Evolutionary conservation across 2,888 invertebrate genomes (phyloP).

Genomic region (Pinctada fucata): DNA sequence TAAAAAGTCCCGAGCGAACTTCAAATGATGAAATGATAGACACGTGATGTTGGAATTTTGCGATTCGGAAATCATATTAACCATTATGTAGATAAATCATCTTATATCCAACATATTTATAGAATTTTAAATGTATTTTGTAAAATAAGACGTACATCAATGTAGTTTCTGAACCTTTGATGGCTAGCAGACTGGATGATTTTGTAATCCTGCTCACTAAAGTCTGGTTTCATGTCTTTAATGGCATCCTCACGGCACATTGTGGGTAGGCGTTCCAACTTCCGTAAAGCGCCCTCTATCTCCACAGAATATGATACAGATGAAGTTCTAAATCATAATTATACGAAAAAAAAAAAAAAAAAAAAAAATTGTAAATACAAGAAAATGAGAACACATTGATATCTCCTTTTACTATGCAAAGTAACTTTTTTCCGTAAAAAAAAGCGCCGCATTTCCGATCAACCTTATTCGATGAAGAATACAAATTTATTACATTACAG

Average conservation of each 20-base stretch:
- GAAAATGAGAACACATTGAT: too few species aligned
- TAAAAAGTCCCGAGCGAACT: too few species aligned
- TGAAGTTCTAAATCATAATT: background rate
- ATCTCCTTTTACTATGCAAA: too few species aligned
- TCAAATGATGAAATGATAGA: too few species aligned
- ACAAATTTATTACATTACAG: too few species aligned
- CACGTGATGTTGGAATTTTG: too few species aligned
- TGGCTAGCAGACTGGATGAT: background rate
- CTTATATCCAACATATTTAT: too few species aligned
- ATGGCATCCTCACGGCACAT: background rate
- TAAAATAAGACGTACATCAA: background rate
- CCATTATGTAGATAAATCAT: background rate
- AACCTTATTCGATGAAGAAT: too few species aligned
- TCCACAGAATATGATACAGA: slow-evolving; percentile 4
- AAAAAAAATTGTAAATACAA: background rate
- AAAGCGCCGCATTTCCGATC: too few species aligned
- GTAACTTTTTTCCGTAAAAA: too few species aligned
- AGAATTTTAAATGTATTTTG: background rate
- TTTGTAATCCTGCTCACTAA: slow-evolving; percentile 8
- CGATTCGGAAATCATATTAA: too few species aligned
- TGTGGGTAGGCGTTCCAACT: slow-evolving; percentile 8
- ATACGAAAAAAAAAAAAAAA: background rate
- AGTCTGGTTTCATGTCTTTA: slow-evolving; percentile 8
- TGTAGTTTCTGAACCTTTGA: background rate
- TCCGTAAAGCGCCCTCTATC: slow-evolving; percentile 1